Evolutionary conservation across 2,888 invertebrate genomes (phyloP).

Genomic region (Eumerus sabulonum): DNA sequence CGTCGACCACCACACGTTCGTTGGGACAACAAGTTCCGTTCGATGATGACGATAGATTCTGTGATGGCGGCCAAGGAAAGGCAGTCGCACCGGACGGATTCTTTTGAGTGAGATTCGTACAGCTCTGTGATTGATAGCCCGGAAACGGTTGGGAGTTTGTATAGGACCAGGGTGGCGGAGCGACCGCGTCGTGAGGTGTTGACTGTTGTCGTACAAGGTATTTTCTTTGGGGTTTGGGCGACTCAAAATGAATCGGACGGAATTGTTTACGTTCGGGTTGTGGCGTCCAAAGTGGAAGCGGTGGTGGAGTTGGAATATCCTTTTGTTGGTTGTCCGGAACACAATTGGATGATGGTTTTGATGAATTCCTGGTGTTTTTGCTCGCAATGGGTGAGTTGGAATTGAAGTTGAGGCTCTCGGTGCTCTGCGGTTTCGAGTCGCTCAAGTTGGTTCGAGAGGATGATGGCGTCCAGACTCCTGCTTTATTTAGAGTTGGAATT

Average conservation of each 20-base stretch:
- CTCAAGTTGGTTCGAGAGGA: constrained; percentile 74
- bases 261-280: constrained; percentile 88
- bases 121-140: constrained; percentile 81
- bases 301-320: constrained; percentile 75
- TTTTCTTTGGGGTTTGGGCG: constrained; percentile 82
- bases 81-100: constrained; percentile 28
- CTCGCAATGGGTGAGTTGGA: constrained; percentile 71
- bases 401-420: constrained; percentile 25
- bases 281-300: constrained; percentile 88
- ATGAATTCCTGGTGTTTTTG: constrained; percentile 74
- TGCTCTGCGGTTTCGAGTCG: constrained; percentile 53
- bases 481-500: constrained; percentile 30
- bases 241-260: constrained; percentile 88
- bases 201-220: constrained; percentile 72
- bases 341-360: constrained; percentile 41
- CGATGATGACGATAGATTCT: constrained; percentile 51
- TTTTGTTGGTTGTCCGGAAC: constrained; percentile 33
- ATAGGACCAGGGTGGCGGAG: constrained; percentile 72
- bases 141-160: constrained; percentile 67
- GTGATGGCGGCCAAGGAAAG: constrained; percentile 70
- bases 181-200: constrained; percentile 35
- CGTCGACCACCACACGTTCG: constrained; percentile 23
- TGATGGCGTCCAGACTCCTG: constrained; percentile 77
- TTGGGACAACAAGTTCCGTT: background rate
- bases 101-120: constrained; percentile 79